phyloP scores from a whole-genome alignment of 2,113 vertebrate genomes.

The Stigmatopora nigra region DNA sequence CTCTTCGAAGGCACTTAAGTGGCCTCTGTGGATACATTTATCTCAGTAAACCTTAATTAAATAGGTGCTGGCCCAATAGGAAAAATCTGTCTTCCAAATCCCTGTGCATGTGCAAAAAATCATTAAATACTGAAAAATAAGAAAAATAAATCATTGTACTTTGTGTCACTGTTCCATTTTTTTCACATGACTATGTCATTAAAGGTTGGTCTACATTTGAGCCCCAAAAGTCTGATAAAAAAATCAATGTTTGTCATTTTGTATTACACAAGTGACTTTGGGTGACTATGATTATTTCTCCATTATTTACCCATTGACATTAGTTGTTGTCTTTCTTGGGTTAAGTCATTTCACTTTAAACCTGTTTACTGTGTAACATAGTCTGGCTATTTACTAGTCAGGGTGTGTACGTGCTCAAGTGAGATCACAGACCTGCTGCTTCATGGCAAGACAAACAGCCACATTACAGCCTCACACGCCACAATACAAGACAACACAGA shows the following conservation, averaged over 20 bases:
- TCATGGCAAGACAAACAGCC: slow-evolving; percentile 50
- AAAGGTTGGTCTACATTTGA: not conserved
- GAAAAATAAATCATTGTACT: not conserved
- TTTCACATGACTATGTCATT: not conserved
- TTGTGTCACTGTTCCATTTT: not conserved
- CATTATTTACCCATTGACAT: not conserved
- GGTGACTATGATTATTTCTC: not conserved
- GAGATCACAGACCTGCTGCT: slow-evolving; percentile 59
- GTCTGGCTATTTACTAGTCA: slow-evolving; percentile 30
- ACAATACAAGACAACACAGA: slow-evolving; percentile 33
- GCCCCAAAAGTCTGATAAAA: slow-evolving; percentile 20
- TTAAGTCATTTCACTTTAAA: slow-evolving; percentile 43
- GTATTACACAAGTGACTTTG: slow-evolving; percentile 33
- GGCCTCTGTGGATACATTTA: not conserved
- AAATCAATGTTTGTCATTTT: slow-evolving; percentile 45
- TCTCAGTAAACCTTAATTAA: slow-evolving; percentile 2
- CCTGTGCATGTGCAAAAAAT: not conserved
- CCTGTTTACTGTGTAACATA: slow-evolving; percentile 52
- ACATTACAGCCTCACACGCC: slow-evolving; percentile 45
- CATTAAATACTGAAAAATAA: not conserved
- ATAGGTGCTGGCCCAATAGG: not conserved
- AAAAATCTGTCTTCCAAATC: not conserved
- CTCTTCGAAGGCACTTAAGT: not conserved
- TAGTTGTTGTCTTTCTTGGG: slow-evolving; percentile 16
- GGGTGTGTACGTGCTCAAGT: slow-evolving; percentile 30